Base-by-base conservation (phyloP, 2,888 invertebrate species). In the Agriopis aurantiaria region DNA sequence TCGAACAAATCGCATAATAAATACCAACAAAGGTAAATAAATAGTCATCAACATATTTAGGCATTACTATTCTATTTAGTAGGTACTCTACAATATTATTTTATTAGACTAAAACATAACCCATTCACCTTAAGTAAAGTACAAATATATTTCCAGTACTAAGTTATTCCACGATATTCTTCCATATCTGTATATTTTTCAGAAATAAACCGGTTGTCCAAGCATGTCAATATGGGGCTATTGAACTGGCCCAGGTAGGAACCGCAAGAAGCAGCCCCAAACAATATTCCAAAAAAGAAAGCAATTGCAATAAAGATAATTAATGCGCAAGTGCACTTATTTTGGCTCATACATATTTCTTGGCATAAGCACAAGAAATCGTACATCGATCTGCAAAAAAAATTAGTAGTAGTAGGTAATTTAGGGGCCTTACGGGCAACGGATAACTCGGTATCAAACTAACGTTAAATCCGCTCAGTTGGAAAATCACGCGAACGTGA, bases 251-350 rank as follows among this genome's bases (percentile, higher is more conserved):
- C 85, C 8, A 85, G 83, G 65, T 84, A 81, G 2, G 88, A 82
- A 9, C 92, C 91, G 62, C 93, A 93, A 0, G 91, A 87, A 0
- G 90, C 91, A 51, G 90, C 91, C 1, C 93, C 93, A 43, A 92
- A 64, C 11, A 93, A 46, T 12, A 92, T 23, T 0, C 93, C 93
- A 40, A 81, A 8, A n/a, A 85, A 57, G 74, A 91, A 92, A 4
- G 84, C 76, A 2, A 85, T 10, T 12, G 71, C 65, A 23, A 87
- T 68, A 3, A 90, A 67, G 49, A 80, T 58, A 10, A 85, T 11
- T 59, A 90, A 72, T 14, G 78, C 69, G 69, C 80, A 86, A 62
- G 82, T 78, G 73, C 76, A 85, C 77, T 84, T 90, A 71, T 91
- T 87, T 72, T 84, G 84, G 51, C 80, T 83, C 52, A 78, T 60